Evolutionary conservation across 2,113 vertebrate species (phyloP).

Genomic region (Brachypodius melanocephalos): DNA sequence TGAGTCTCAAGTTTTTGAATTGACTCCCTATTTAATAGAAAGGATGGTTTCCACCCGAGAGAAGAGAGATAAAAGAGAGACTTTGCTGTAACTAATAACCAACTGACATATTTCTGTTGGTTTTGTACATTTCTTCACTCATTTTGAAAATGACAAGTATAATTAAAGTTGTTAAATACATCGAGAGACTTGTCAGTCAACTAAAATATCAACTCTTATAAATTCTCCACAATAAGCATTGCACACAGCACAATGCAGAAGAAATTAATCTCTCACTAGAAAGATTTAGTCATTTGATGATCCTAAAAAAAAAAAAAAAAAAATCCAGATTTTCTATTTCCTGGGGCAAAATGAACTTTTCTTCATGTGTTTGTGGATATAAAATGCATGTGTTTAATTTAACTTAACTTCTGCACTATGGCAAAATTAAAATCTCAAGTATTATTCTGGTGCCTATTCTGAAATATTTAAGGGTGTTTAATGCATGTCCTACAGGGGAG

Average conservation of each 20-base stretch:
- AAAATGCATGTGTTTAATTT: background rate
- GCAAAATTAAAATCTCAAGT: background rate
- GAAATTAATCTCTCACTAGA: constrained; percentile 59
- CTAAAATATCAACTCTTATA: constrained; percentile 58
- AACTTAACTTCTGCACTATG: background rate
- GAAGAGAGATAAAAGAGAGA: constrained; percentile 42
- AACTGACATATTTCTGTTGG: constrained; percentile 67
- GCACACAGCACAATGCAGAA: constrained; percentile 10
- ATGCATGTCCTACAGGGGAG: accelerated
- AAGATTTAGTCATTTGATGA: constrained; percentile 27
- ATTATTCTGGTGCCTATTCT: background rate
- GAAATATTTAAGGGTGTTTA: background rate
- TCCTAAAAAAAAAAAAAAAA: background rate
- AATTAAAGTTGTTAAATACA: constrained; percentile 73
- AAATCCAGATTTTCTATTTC: background rate
- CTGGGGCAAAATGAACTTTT: background rate
- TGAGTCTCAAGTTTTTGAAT: constrained; percentile 53
- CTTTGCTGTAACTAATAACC: constrained; percentile 60
- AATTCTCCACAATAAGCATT: constrained; percentile 47
- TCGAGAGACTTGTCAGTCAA: constrained; percentile 63
- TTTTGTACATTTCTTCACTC: constrained; percentile 53
- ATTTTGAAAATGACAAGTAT: constrained; percentile 68
- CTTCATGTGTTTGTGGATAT: background rate
- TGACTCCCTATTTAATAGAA: constrained; percentile 32
- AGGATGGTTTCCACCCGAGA: constrained; percentile 51